Base-by-base conservation (phyloP, 1,140 invertebrate genomes). In the Phthorimaea operculella region DNA sequence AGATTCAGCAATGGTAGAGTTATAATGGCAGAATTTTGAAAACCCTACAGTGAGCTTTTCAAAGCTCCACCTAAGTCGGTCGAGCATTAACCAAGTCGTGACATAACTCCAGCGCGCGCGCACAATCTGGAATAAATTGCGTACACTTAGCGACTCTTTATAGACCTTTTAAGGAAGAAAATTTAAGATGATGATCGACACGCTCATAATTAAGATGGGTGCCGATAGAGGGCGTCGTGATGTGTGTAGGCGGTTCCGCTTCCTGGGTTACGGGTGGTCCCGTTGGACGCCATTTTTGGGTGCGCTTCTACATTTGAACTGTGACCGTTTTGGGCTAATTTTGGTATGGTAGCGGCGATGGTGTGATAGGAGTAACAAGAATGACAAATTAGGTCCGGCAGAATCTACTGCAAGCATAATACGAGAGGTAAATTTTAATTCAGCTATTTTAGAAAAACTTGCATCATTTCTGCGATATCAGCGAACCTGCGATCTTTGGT, bases 111-210 rank as follows among this genome's bases (percentile, higher is more conserved):
- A 60, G 54, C 68, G 64, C 67, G 73, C 66, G 68, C 67, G 68
- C 65, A 73, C 75, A 84, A 83, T 84, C 81, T 83, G 62, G 72
- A 66, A 81, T 81, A 83, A 79, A 82, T 82, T 84, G 77, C 78
- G 78, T 85, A 83, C 72, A 79, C 74, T 81, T 76, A 76, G 75
- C 65, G 74, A 77, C 79, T 80, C 77, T 83, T 84, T 85, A 84
- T 79, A 79, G 75, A 83, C 79, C 78, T 81, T 83, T 83, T 85
- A 83, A 77, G 79, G 79, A 73, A 83, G 74, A 79, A 77, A 82
- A 81, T 84, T 83, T 73, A 72, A 82, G 81, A 83, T 82, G 79
- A 81, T 82, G 79, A 84, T 80, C 78, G 67, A 70, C 81, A 82
- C 78, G 81, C 65, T 82, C 68, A 79, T 83, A 85, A 85, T 85